phyloP scores from a whole-genome alignment of 2,113 vertebrate species.

The Proteles cristata region DNA sequence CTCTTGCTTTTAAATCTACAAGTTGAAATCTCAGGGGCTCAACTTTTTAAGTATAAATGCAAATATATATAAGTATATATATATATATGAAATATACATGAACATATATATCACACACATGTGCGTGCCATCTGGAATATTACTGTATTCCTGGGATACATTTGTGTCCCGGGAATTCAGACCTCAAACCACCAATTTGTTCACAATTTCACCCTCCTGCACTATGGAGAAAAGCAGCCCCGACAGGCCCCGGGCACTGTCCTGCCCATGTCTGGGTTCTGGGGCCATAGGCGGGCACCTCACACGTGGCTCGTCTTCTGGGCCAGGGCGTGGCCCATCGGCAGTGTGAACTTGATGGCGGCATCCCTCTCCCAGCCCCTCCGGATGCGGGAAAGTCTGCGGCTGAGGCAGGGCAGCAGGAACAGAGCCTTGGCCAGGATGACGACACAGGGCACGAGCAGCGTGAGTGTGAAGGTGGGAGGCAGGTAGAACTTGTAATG shows the following conservation, averaged over 20 bases:
- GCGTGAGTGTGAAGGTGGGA: conserved; percentile 92
- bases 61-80: neutral
- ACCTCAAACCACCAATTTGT: conserved; percentile 3
- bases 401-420: conserved; percentile 88
- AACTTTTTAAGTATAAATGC: conserved; percentile 39
- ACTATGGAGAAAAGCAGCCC: conserved; percentile 48
- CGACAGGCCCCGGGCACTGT: neutral
- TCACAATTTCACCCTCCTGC: conserved; percentile 48
- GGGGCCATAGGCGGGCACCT: neutral
- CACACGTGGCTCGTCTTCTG: conserved; percentile 76
- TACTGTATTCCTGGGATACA: neutral
- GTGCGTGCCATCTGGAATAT: conserved; percentile 55
- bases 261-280: neutral
- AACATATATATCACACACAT: neutral
- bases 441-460: conserved; percentile 88
- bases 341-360: conserved; percentile 81
- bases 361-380: conserved; percentile 93
- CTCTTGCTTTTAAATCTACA: conserved; percentile 50
- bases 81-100: conserved; percentile 44
- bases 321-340: neutral
- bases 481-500: conserved; percentile 94
- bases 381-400: conserved; percentile 90
- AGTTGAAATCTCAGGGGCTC: conserved; percentile 43
- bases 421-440: conserved; percentile 90
- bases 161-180: neutral